Evolutionary conservation across 2,888 invertebrate species (phyloP).

Genomic region (Incurvaria masculella): DNA sequence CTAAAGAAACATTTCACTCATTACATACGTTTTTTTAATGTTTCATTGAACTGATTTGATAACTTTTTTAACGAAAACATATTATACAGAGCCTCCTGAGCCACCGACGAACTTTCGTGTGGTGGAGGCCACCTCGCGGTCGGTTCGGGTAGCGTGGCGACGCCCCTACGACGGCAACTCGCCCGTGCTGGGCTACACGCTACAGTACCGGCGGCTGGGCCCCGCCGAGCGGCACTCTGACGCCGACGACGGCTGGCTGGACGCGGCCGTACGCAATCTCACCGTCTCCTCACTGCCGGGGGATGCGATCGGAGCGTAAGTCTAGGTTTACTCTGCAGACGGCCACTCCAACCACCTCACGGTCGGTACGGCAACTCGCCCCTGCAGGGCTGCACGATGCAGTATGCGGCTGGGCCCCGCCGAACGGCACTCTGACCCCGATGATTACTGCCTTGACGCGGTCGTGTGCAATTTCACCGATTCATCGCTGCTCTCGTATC

Average conservation of each 20-base stretch:
- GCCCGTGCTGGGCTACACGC: constrained; percentile 66
- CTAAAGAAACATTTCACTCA: too few species aligned
- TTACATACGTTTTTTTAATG: too few species aligned
- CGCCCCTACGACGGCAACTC: constrained; percentile 78
- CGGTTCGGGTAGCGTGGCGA: constrained; percentile 64
- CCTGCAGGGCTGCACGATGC: too few species aligned
- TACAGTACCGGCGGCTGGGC: constrained; percentile 62
- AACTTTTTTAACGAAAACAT: background rate
- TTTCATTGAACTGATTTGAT: too few species aligned
- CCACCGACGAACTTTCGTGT: constrained; percentile 64
- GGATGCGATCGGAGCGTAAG: constrained; percentile 41
- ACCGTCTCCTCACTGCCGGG: constrained; percentile 38
- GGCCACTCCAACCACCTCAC: too few species aligned
- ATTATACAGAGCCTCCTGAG: constrained; percentile 66
- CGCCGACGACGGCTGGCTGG: constrained; percentile 54
- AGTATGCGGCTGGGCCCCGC: too few species aligned
- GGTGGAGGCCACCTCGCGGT: constrained; percentile 62
- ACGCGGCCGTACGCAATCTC: constrained; percentile 56
- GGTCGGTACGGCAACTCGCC: too few species aligned
- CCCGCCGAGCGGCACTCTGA: constrained; percentile 72
- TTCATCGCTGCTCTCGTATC: too few species aligned
- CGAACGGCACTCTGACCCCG: too few species aligned
- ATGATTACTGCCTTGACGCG: too few species aligned
- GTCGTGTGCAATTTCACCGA: too few species aligned
- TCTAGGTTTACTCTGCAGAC: too few species aligned